A percentile compares a stretch with the other conserved stretches of the same genome.
These are phyloP conservation scores for Prunella strophiata DNA, from an alignment of 2,797 vertebrate genomes.

Conservation along the genomic window DNA sequence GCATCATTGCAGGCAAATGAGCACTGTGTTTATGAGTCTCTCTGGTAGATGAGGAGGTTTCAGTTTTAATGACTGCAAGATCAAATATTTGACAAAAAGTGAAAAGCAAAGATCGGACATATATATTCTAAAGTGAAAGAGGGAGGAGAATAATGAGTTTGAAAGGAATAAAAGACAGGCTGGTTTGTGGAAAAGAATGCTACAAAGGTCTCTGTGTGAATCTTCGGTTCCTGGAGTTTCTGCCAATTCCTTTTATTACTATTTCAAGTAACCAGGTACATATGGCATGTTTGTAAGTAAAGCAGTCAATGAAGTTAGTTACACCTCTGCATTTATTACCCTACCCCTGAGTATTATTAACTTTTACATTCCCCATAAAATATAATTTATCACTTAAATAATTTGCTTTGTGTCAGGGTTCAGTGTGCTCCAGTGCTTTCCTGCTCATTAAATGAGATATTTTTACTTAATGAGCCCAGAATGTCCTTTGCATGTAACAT, in stretches of 20 bases:
- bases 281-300: slow-evolving; percentile 79
- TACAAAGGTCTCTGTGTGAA: background rate
- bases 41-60: slow-evolving; percentile 64
- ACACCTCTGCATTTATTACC: slow-evolving; percentile 82
- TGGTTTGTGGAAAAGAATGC: background rate
- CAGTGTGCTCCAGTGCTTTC: slow-evolving; percentile 80
- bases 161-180: background rate
- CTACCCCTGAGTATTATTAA: slow-evolving; percentile 81
- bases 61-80: slow-evolving; percentile 53
- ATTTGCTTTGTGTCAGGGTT: slow-evolving; percentile 84
- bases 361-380: slow-evolving; percentile 87
- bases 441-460: slow-evolving; percentile 84
- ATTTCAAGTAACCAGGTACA: slow-evolving; percentile 73
- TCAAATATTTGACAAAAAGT: slow-evolving; percentile 72
- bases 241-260: slow-evolving; percentile 54
- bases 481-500: slow-evolving; percentile 80
- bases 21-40: slow-evolving; percentile 57
- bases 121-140: background rate
- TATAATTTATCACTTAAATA: slow-evolving; percentile 85
- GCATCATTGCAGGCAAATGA: slow-evolving; percentile 29
- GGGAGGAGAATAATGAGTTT: slow-evolving; percentile 20
- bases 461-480: slow-evolving; percentile 84
- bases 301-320: slow-evolving; percentile 74
- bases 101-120: slow-evolving; percentile 66
- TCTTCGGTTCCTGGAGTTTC: slow-evolving; percentile 1